Base-by-base conservation (phyloP, 2,888 invertebrate genomes). In the Cantharis flavilabris region DNA sequence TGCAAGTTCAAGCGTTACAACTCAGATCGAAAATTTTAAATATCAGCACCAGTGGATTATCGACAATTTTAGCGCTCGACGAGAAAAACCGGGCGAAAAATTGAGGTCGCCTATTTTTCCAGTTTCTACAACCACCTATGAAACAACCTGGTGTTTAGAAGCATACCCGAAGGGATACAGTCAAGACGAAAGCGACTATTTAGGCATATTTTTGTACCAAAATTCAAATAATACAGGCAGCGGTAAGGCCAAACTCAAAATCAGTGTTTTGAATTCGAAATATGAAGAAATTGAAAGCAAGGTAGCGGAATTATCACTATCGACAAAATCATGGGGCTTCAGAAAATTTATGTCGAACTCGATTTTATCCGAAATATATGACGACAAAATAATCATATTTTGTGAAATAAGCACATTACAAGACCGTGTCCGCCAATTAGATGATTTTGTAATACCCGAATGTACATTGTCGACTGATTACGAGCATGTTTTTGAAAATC, bases 321-420 rank as follows among this genome's bases (percentile, higher is more conserved):
- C 99, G 91, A 99, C 99, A 85, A 99, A 99, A 90, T 99, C 99
- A 91, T 99, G 99, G 99, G 99, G 99, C 78, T 99, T 99, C 91
- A 99, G 99, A 91, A 99, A 99, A 90, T 99, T 99, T 89, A 99
- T 99, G 83, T 93, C 99, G 87, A 93, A 99, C 90, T 99, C 99
- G 90, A 99, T 99, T 90, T 92, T 99, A 81, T 91, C 99, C 89
- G 99, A 99, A 89, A 99, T 99, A 91, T 97, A 97, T 78, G 99
- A 99, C 89, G 99, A 99, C 89, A 98, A 98, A 90, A 92, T 99
- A 88, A 99, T 99, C 88, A 98, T 99, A 92, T 99, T 98, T 91
- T 99, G 99, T 91, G 98, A 99, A 92, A 94, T 97, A 83, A 96
- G 96, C 88, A 99, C 99, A 65, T 99, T 99, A 70, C 98, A 99